These are phyloP conservation scores for Blastobasis lacticolella DNA, from an alignment of 2,888 invertebrate species.

Conservation along the genomic window DNA sequence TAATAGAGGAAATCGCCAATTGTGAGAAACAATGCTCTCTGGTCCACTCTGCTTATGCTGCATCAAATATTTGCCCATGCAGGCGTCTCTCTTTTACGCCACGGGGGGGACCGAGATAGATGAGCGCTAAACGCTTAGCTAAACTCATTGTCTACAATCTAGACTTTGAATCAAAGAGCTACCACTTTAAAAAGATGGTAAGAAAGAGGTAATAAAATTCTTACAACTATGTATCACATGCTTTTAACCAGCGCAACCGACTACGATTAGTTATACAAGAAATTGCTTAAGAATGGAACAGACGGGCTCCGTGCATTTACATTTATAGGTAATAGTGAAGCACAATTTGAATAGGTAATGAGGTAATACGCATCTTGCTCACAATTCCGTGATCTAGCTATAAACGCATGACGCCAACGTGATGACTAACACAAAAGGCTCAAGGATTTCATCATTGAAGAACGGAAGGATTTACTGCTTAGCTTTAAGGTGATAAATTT, in stretches of 20 bases:
- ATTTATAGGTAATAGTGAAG: background rate
- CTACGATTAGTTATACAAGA: too few relatives aligned
- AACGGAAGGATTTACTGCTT: background rate
- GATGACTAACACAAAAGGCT: background rate
- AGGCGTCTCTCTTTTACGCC: background rate
- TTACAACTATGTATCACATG: too few relatives aligned
- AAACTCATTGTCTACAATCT: too few relatives aligned
- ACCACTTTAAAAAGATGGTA: too few relatives aligned
- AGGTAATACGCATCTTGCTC: background rate
- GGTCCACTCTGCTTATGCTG: slow-evolving; percentile 1
- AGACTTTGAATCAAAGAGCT: too few relatives aligned
- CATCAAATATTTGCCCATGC: background rate
- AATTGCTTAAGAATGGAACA: too few relatives aligned
- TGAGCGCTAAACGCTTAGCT: too few relatives aligned
- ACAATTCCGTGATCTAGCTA: background rate
- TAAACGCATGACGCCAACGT: background rate
- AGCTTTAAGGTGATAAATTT: too few relatives aligned
- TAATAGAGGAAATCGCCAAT: slow-evolving; percentile 67
- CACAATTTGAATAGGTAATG: background rate
- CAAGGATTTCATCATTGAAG: background rate
- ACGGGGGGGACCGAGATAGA: background rate
- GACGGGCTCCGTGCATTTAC: too few relatives aligned
- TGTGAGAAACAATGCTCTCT: slow-evolving; percentile 45
- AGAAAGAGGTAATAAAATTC: too few relatives aligned
- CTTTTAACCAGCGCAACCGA: background rate